Conservation (phyloP, 2,888 invertebrate species). For the Nemoura dubitans region DNA sequence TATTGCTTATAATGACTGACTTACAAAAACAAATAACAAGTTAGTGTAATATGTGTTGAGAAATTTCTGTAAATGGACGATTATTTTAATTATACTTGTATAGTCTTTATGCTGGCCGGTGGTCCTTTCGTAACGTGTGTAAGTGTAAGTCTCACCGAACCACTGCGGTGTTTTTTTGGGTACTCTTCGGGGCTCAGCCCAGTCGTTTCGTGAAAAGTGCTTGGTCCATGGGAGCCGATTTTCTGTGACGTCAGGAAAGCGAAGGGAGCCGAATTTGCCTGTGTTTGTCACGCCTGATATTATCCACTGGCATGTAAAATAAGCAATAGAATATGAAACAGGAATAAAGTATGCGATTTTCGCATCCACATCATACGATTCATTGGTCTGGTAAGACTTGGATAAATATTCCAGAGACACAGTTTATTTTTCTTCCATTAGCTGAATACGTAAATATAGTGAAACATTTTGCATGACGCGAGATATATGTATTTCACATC, state of each 20-base stretch:
- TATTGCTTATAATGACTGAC: conserved; percentile 19
- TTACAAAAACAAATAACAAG: conserved; percentile 18
- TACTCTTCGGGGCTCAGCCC: neutral
- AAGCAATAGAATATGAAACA: neutral
- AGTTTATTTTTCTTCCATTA: conserved; percentile 8
- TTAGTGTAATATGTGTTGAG: neutral
- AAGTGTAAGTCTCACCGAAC: neutral
- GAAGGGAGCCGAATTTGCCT: neutral
- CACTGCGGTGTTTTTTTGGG: neutral
- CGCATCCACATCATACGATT: conserved; percentile 19
- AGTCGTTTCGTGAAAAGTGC: too few species aligned
- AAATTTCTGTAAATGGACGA: neutral
- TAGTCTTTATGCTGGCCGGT: neutral
- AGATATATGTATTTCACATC: conserved; percentile 1
- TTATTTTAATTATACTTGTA: neutral
- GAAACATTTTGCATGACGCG: conserved; percentile 10
- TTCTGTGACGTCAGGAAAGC: neutral
- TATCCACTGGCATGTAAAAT: conserved; percentile 15
- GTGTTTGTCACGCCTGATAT: neutral
- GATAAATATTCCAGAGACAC: conserved; percentile 26
- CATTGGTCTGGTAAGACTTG: conserved; percentile 30
- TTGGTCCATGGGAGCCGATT: neutral
- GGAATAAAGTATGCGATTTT: conserved; percentile 3
- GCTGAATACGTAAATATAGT: conserved; percentile 28
- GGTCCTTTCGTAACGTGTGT: neutral